A percentile compares a stretch with the other conserved stretches of the same genome.
These are phyloP conservation scores for Pteruthius melanotis DNA, from an alignment of 2,113 vertebrate genomes.

Conservation along the genomic window DNA sequence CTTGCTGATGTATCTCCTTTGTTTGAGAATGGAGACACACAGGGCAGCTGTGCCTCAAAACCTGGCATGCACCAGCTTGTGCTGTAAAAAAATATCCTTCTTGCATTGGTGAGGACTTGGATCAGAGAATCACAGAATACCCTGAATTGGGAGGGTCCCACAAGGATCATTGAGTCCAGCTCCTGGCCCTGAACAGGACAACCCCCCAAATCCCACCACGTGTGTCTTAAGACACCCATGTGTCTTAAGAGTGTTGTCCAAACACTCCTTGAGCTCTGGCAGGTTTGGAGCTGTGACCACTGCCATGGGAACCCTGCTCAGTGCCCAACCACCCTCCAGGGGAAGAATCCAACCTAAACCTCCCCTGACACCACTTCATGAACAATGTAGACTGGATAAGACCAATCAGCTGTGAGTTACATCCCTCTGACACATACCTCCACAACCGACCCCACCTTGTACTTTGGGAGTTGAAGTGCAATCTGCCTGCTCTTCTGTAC, in stretches of 20 bases:
- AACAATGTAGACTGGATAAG: background rate
- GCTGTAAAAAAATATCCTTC: background rate
- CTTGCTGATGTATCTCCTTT: background rate
- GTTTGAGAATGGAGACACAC: background rate
- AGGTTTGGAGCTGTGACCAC: background rate
- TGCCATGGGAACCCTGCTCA: background rate
- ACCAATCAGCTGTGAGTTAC: background rate
- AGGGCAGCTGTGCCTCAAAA: background rate
- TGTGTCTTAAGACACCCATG: too few relatives aligned
- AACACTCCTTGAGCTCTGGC: background rate
- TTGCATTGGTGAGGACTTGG: background rate
- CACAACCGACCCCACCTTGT: rapidly evolving
- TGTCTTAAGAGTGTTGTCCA: background rate
- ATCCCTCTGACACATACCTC: background rate
- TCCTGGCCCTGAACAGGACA: background rate
- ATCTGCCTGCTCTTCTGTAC: background rate
- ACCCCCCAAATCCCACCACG: too few relatives aligned
- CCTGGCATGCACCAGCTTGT: background rate
- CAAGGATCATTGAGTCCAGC: rapidly evolving
- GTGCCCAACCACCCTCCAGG: background rate
- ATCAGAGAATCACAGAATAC: background rate
- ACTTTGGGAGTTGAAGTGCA: background rate
- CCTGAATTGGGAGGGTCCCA: background rate
- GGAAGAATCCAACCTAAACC: background rate
- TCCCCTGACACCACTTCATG: background rate